Base-by-base conservation (phyloP, 2,797 vertebrate species). In the Morus bassanus region DNA sequence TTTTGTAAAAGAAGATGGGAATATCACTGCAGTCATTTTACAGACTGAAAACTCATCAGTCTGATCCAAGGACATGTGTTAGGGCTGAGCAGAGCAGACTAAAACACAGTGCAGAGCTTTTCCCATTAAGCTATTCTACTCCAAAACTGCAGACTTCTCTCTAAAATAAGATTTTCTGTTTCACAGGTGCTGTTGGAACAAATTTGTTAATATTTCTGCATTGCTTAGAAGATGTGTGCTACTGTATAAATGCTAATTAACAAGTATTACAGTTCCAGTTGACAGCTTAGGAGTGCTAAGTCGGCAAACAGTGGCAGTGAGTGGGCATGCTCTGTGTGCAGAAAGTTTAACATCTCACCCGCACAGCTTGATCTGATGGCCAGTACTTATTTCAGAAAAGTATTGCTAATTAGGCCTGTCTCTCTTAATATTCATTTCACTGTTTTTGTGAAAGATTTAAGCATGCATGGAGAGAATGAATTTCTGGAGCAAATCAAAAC, bases 401-500 rank as follows among this genome's bases (percentile, higher is more conserved):
- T 69, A 37, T 37, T 69, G 24, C 39, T 93, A 89, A 88, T 92
- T 91, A 83, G 57, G 51, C 19, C 33, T 59, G 24, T 83, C 94
- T 67, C 67, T 94, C 81, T 59, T 70, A 76, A 80, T 72, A 68
- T 46, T 41, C 2, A 75, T 81, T 85, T 90, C 64, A 48, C 50
- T 64, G 9, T 70, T 91, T 95, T 94, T 81, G 37, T 85, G 89
- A 51, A 96, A 91, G 46, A 75, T 84, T 89, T 85, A 86, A 75
- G 39, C 31, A 4, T 75, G 69, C 27, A 73, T 68, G 18, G 16
- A 25, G 37, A 39, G 70, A 86, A 81, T 87, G 35, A 92, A 85
- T 85, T 82, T 91, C 83, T 95, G 88, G 82, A 96, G 81, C 89
- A 93, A 94, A 97, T 97, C 73, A 96, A 97, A 94, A 72, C 73